Evolutionary conservation across 2,888 invertebrate species (phyloP).

Genomic region (Sturmia bella): DNA sequence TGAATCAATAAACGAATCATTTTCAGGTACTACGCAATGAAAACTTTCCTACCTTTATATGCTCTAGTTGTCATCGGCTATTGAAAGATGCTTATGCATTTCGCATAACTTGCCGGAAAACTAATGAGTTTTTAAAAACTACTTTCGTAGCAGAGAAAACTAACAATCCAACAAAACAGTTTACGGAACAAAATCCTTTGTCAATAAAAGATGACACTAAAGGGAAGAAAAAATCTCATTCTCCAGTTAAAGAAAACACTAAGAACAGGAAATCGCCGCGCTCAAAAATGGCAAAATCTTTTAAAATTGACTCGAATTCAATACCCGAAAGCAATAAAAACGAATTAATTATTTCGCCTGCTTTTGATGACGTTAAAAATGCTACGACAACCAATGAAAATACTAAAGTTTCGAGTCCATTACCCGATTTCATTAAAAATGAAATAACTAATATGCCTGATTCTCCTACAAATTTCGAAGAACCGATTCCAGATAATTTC

Average conservation of each 20-base stretch:
- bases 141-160: constrained; percentile 69
- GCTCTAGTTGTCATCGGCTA: constrained; percentile 73
- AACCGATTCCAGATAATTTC: not conserved
- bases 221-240: no score
- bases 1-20: not conserved
- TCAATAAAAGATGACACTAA: not conserved
- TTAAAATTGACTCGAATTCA: constrained; percentile 32
- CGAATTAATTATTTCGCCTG: not conserved
- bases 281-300: constrained; percentile 23
- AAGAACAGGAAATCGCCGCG: not conserved
- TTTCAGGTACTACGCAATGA: constrained; percentile 74
- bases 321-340: not conserved
- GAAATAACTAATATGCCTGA: not conserved
- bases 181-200: constrained; percentile 38
- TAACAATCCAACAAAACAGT: constrained; percentile 3
- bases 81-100: constrained; percentile 79
- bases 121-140: constrained; percentile 78
- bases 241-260: no score
- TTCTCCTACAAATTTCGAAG: constrained; percentile 3
- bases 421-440: not conserved
- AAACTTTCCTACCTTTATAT: constrained; percentile 79
- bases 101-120: constrained; percentile 79
- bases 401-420: no score
- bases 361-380: no score
- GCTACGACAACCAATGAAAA: no score